Percentiles rank a stretch among this genome's conserved stretches.
These are phyloP conservation scores for Linnaemya tessellans DNA, from an alignment of 2,888 invertebrate species.

Conservation along the genomic window DNA sequence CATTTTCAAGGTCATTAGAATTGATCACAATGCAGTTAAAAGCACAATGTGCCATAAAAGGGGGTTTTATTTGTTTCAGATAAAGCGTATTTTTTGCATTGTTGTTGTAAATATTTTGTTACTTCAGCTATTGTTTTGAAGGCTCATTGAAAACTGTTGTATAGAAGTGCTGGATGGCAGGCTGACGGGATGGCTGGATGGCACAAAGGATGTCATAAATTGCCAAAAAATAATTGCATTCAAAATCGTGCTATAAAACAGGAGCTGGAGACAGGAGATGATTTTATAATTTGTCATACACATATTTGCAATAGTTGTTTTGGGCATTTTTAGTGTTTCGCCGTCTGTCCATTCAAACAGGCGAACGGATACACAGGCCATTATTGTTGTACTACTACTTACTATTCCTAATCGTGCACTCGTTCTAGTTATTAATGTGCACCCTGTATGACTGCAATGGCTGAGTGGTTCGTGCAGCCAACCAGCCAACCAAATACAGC, in stretches of 20 bases:
- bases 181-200: background rate
- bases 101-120: conserved; percentile 6
- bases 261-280: conserved; percentile 10
- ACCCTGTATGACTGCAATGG: conserved; percentile 50
- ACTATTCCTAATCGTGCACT: conserved; percentile 40
- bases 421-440: conserved; percentile 36
- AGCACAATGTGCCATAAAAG: conserved; percentile 29
- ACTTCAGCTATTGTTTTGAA: conserved; percentile 56
- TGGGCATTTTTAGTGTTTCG: conserved; percentile 28
- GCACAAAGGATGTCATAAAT: conserved; percentile 71
- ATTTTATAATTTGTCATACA: conserved; percentile 50
- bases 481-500: conserved; percentile 7
- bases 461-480: conserved; percentile 46
- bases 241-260: conserved; percentile 48
- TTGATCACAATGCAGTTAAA: conserved; percentile 70
- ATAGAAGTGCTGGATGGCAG: conserved; percentile 29
- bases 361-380: background rate
- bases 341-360: conserved; percentile 18
- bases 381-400: conserved; percentile 6
- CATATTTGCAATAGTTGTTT: conserved; percentile 54
- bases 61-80: conserved; percentile 38
- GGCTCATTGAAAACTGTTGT: conserved; percentile 37
- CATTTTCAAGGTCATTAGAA: conserved; percentile 82
- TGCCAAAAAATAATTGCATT: conserved; percentile 68
- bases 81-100: background rate